Evolutionary conservation across 23 tunicate species (phyloP).

Genomic region (Trididemnum miniatum): DNA sequence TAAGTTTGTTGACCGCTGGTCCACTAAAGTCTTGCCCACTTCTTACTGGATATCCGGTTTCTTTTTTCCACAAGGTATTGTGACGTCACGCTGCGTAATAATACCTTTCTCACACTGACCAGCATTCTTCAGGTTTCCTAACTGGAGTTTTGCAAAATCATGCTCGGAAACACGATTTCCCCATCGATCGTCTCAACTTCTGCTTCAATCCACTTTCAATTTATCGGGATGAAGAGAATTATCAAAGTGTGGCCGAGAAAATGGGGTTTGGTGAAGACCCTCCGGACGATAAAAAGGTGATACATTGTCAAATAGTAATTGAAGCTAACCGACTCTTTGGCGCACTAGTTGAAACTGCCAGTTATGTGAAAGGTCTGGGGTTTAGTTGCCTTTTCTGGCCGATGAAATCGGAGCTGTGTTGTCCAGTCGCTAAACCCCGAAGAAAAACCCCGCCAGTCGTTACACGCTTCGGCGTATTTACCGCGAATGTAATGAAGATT

Average conservation of each 20-base stretch:
- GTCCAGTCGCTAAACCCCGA: no score
- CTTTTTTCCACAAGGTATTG: slow-evolving; percentile 93
- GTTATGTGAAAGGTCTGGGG: no score
- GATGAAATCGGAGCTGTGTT: no score
- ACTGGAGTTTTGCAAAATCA: slow-evolving; percentile 92
- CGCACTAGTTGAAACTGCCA: no score
- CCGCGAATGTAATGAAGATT: no score
- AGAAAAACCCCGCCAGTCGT: no score
- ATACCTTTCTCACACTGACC: no score
- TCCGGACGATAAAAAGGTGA: slow-evolving; percentile 61
- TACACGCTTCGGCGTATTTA: no score
- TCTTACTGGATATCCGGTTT: slow-evolving; percentile 95
- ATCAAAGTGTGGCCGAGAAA: slow-evolving; percentile 53
- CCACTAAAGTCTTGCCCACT: slow-evolving; percentile 52
- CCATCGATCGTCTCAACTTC: slow-evolving; percentile 91
- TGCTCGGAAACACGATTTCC: slow-evolving; percentile 79
- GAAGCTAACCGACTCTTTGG: no score
- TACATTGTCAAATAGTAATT: neutral
- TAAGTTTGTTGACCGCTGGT: slow-evolving; percentile 75
- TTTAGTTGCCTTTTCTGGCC: no score
- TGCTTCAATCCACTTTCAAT: slow-evolving; percentile 60
- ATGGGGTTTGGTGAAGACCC: slow-evolving; percentile 58
- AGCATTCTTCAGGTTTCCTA: slow-evolving; percentile 69
- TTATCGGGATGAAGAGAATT: slow-evolving; percentile 81
- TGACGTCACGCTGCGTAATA: no score